These are phyloP conservation scores for Thymallus thymallus DNA, from an alignment of 2,113 vertebrate species.

Conservation along the genomic window DNA sequence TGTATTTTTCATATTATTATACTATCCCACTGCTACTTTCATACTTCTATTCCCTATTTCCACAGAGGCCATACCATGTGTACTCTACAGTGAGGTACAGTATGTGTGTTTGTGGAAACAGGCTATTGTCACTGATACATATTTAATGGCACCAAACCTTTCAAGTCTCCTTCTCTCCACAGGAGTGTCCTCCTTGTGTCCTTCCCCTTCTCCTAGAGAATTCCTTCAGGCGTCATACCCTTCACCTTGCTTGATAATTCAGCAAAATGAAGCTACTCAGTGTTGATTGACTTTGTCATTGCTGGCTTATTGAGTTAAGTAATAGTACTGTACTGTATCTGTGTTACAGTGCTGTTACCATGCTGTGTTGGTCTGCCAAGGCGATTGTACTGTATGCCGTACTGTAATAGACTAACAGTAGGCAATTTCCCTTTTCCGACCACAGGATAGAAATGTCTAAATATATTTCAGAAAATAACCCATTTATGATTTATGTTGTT, in stretches of 20 bases:
- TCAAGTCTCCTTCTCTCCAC: conserved; percentile 1
- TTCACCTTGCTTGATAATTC: background rate
- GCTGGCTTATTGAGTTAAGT: background rate
- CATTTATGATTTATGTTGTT: no score
- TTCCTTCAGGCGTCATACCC: background rate
- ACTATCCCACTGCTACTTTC: no score
- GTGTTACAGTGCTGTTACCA: background rate
- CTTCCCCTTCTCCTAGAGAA: background rate
- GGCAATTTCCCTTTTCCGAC: background rate
- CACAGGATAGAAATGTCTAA: no score
- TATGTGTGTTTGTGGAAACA: conserved; percentile 9
- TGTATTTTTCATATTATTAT: no score
- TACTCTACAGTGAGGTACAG: background rate
- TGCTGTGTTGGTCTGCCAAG: background rate
- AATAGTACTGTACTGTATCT: background rate
- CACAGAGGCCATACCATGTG: conserved; percentile 9
- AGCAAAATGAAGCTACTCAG: background rate
- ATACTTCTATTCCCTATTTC: no score
- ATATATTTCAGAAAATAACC: no score
- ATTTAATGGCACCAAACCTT: conserved; percentile 14
- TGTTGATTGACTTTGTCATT: background rate
- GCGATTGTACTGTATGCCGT: background rate
- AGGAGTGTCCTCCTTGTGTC: background rate
- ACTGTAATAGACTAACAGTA: background rate
- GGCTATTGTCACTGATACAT: conserved; percentile 7